A percentile compares a stretch with the other conserved stretches of the same genome.
These are phyloP conservation scores for Micoletzkya japonica DNA, from an alignment of 2,888 invertebrate species.

Conservation along the genomic window DNA sequence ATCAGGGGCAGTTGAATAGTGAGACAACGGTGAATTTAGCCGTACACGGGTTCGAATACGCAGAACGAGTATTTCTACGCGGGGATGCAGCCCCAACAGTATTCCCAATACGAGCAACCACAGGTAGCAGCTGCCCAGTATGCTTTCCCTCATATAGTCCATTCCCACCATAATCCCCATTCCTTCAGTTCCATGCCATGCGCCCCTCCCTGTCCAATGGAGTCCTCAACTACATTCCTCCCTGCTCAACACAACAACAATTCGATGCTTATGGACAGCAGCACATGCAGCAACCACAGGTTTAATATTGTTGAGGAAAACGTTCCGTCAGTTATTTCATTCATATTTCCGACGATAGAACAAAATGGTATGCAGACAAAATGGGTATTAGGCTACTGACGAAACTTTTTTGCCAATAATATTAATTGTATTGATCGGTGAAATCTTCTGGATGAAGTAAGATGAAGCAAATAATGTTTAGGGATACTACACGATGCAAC, in stretches of 20 bases:
- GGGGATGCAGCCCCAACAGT: slow-evolving; percentile 32
- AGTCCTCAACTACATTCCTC: slow-evolving; percentile 42
- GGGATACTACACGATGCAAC: slow-evolving; percentile 29
- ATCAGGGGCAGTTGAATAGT: neutral
- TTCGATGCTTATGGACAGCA: slow-evolving; percentile 1
- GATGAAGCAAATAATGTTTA: neutral
- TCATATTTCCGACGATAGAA: neutral
- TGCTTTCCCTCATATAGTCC: no score
- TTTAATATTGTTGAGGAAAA: no score
- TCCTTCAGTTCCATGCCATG: slow-evolving; percentile 30
- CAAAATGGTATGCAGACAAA: neutral
- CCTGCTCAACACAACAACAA: neutral
- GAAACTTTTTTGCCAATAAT: no score
- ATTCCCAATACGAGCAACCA: slow-evolving; percentile 31
- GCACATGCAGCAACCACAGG: slow-evolving; percentile 17
- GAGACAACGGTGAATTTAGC: slow-evolving; percentile 1
- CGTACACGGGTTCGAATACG: slow-evolving; percentile 23
- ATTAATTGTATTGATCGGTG: no score
- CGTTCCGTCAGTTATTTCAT: neutral
- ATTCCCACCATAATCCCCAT: neutral
- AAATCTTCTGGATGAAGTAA: neutral
- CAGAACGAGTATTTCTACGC: slow-evolving; percentile 27
- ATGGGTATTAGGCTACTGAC: neutral
- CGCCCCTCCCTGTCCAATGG: slow-evolving; percentile 48
- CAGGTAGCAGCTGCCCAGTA: no score